Conservation (phyloP, 2,113 vertebrate species). For the Grammomys dolichurus region DNA sequence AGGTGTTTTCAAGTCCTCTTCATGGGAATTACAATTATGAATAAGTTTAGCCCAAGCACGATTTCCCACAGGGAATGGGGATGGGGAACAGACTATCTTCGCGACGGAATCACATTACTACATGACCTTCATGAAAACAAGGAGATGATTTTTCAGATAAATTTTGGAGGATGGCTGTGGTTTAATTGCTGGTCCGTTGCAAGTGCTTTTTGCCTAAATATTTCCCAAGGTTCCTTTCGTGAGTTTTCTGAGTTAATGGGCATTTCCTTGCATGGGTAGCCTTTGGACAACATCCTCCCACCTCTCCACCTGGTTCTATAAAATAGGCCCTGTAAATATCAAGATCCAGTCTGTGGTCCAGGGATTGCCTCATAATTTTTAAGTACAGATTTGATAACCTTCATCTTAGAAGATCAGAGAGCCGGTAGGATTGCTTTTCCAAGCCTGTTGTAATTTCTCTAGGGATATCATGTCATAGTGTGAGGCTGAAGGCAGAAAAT, state of each 20-base stretch:
- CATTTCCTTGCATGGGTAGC: background rate
- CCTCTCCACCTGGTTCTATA: background rate
- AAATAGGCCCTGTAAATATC: background rate
- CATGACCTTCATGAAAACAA: conserved; percentile 64
- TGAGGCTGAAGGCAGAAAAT: conserved; percentile 51
- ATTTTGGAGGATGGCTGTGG: conserved; percentile 14
- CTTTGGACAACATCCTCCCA: background rate
- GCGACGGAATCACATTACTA: conserved; percentile 60
- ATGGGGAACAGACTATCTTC: conserved; percentile 50
- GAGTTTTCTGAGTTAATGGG: conserved; percentile 34
- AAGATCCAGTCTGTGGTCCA: background rate
- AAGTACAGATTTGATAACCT: conserved; percentile 24
- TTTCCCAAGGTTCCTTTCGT: conserved; percentile 27
- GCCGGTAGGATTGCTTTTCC: conserved; percentile 20
- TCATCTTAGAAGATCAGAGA: conserved; percentile 7
- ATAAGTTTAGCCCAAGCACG: conserved; percentile 19
- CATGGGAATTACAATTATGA: conserved; percentile 47
- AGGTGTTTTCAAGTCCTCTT: conserved; percentile 63
- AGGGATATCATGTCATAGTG: background rate
- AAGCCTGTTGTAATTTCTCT: conserved; percentile 51
- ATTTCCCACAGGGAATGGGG: conserved; percentile 38
- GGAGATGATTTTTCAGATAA: conserved; percentile 38
- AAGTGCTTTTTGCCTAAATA: conserved; percentile 38
- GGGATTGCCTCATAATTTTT: conserved; percentile 6
- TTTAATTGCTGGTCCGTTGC: conserved; percentile 54